Evolutionary conservation across 1,140 invertebrate genomes (phyloP).

Genomic region (Achroia grisella): DNA sequence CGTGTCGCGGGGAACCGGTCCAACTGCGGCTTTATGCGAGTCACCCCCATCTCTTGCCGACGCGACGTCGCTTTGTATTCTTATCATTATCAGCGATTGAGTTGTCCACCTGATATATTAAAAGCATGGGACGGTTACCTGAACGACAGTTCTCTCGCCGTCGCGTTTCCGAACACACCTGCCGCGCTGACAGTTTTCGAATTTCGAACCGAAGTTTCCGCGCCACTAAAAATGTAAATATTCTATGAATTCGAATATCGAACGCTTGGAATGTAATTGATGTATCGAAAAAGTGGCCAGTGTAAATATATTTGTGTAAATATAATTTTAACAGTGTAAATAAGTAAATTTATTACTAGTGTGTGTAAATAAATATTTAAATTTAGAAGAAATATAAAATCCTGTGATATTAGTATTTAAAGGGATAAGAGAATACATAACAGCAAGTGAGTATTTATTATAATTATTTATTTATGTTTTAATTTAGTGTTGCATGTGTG

Average conservation of each 20-base stretch:
- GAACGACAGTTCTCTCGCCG: constrained; percentile 28
- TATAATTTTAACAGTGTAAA: constrained; percentile 7
- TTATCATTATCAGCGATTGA: constrained; percentile 52
- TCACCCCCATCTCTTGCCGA: not conserved
- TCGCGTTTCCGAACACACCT: constrained; percentile 25
- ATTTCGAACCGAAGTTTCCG: constrained; percentile 9
- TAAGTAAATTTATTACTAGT: constrained; percentile 15
- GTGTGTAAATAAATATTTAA: constrained; percentile 32
- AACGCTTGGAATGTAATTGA: constrained; percentile 20
- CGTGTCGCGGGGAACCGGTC: constrained; percentile 28
- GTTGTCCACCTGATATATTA: constrained; percentile 53
- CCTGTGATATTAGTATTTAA: constrained; percentile 63
- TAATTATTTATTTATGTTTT: constrained; percentile 9
- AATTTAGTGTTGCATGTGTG: too few species aligned
- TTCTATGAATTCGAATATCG: constrained; percentile 17
- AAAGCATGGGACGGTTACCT: constrained; percentile 26
- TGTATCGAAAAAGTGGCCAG: constrained; percentile 25
- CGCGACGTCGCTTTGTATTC: constrained; percentile 4
- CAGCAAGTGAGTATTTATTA: constrained; percentile 47
- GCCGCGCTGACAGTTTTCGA: constrained; percentile 2
- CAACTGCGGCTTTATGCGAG: not conserved
- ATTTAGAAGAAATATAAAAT: constrained; percentile 35
- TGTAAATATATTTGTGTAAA: constrained; percentile 36
- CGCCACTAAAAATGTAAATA: constrained; percentile 34
- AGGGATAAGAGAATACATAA: constrained; percentile 15